Base-by-base conservation (phyloP, 1,140 invertebrate species). In the Heterodera schachtii region DNA sequence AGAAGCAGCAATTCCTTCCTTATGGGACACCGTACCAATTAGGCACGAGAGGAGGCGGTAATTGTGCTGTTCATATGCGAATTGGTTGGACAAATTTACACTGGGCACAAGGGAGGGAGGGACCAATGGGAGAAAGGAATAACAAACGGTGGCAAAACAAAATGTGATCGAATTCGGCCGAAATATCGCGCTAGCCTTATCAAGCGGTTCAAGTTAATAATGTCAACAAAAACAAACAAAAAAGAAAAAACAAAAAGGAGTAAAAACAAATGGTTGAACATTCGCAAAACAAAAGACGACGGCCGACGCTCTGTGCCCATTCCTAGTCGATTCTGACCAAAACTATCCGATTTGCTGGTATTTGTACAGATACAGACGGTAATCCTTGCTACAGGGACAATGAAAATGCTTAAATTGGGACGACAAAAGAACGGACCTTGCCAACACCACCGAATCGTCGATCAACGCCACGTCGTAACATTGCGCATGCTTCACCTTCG, bases 401-500 rank as follows among this genome's bases (percentile, higher is more conserved):
- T 21, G 16, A 7, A 43, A 64, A 67, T 13, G 13, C 69, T 7
- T 43, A 7, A 71, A 52, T 52, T 52, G 6, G 49, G 49, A 11
- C 49, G 49, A 52, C 11, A 6, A 52, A 52, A 52, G 6, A 3
- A 44, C 16, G 21, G 46, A 77, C 79, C 52, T 67, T 80, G 97
- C 96, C 83, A 99, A 92, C 6, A 99, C 97, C 43, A 99, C 96
- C 69, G 95, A 97, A 90, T 98, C 96, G 90, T 98, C 97, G 94
- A 99, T 97, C 13, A 99, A 93, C 13, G 97, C 96, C 44, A 99
- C 96, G 90, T 99, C 97, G 91, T 99, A 99, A 91, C 97, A 99
- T 91, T 99, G 97, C 44, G 97, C 97, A 90, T 99, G 97, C 91
- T 99, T 99, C 70, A 98, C 97, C 91, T 98, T 98, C 87, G 95